These are phyloP conservation scores for Agriopis aurantiaria DNA, from an alignment of 2,888 invertebrate species.

Conservation along the genomic window DNA sequence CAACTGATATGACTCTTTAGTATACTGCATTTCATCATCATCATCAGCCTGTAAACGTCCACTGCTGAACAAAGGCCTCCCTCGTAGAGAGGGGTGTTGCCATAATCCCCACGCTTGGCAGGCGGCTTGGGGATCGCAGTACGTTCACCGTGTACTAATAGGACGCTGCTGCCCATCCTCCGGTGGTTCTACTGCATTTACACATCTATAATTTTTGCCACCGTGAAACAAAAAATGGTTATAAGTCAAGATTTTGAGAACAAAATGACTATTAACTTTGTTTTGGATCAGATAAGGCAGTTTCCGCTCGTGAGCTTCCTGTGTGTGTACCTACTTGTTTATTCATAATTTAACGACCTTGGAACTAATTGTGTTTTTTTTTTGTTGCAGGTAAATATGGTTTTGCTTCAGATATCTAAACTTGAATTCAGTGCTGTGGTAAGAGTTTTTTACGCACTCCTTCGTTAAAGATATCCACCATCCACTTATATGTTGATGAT, in stretches of 20 bases:
- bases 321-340: conserved; percentile 11
- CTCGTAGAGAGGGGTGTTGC: too few relatives aligned
- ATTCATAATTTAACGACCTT: conserved; percentile 3
- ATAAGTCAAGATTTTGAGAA: too few relatives aligned
- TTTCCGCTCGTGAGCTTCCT: conserved; percentile 27
- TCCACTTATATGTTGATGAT: too few relatives aligned
- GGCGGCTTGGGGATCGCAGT: too few relatives aligned
- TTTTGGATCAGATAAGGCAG: conserved; percentile 30
- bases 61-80: too few relatives aligned
- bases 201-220: conserved; percentile 28
- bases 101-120: too few relatives aligned
- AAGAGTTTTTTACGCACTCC: conserved; percentile 32
- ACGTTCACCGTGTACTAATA: too few relatives aligned
- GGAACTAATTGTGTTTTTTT: conserved; percentile 34
- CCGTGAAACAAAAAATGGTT: neutral
- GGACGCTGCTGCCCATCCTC: too few relatives aligned
- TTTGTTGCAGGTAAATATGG: conserved; percentile 55
- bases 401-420: conserved; percentile 4
- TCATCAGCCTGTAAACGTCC: too few relatives aligned
- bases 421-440: conserved; percentile 17
- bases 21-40: too few relatives aligned
- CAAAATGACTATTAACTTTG: conserved; percentile 20
- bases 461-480: neutral
- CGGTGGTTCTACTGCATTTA: too few relatives aligned
- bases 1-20: conserved; percentile 36